phyloP scores from a whole-genome alignment of 2,888 invertebrate genomes.

The Caenorhabditis sp. region DNA sequence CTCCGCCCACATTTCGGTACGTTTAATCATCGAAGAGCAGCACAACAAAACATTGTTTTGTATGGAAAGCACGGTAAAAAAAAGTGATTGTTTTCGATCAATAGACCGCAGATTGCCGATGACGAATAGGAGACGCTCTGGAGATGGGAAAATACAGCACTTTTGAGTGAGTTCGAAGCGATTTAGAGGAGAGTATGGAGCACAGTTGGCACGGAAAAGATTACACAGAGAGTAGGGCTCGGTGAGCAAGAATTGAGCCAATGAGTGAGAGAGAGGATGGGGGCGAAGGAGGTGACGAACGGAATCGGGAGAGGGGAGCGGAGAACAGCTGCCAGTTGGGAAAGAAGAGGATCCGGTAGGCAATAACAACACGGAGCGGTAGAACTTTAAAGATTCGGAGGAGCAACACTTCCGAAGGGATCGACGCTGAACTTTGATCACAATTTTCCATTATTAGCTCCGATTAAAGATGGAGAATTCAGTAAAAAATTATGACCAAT shows the following conservation, averaged over 20 bases:
- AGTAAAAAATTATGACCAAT: too few relatives aligned
- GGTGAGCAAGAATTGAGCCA: background rate
- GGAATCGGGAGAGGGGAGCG: slow-evolving; percentile 1
- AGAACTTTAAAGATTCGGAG: too few relatives aligned
- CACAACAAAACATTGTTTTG: slow-evolving; percentile 21
- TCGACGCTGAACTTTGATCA: too few relatives aligned
- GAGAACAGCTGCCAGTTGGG: slow-evolving; percentile 18
- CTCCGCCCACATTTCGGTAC: slow-evolving; percentile 38
- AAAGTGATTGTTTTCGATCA: slow-evolving; percentile 2
- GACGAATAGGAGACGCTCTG: background rate
- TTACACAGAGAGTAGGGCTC: background rate
- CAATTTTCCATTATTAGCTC: background rate
- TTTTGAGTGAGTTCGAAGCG: slow-evolving; percentile 4
- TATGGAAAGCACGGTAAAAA: background rate
- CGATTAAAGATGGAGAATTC: too few relatives aligned
- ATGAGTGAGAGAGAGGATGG: slow-evolving; percentile 4
- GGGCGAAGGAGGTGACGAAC: slow-evolving; percentile 8
- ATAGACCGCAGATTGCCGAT: background rate
- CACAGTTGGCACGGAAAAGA: slow-evolving; percentile 2
- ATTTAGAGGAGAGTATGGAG: background rate
- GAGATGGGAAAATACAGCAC: background rate
- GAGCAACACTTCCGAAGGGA: background rate
- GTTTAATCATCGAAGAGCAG: slow-evolving; percentile 36
- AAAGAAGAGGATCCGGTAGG: background rate
- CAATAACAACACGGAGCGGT: slow-evolving; percentile 3